A percentile compares a stretch with the other conserved stretches of the same genome.
Evolutionary conservation across 2,888 invertebrate species (phyloP).

Genomic region (Polyommatus icarus): DNA sequence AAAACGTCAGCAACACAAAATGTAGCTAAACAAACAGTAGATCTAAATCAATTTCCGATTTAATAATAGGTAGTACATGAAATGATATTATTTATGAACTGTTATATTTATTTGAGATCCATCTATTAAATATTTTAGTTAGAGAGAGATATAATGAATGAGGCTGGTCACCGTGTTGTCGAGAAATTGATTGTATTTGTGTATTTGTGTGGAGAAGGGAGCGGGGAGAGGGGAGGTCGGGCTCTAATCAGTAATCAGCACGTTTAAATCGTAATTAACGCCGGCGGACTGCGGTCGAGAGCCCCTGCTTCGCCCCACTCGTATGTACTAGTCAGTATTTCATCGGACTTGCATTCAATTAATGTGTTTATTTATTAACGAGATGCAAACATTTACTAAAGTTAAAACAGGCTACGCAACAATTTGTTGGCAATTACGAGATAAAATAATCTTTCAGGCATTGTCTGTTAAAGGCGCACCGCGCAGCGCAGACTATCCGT

Average conservation of each 20-base stretch:
- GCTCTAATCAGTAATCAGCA: conserved; percentile 27
- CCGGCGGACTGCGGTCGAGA: conserved; percentile 18
- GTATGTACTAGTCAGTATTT: not conserved
- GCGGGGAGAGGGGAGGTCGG: not conserved
- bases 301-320: not conserved
- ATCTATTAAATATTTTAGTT: not conserved
- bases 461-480: too few species aligned
- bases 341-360: not conserved
- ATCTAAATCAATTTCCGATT: too few species aligned
- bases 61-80: too few species aligned
- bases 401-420: not conserved
- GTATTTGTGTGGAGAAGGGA: not conserved
- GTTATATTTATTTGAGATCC: too few species aligned
- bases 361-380: not conserved
- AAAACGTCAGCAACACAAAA: too few species aligned
- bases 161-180: not conserved
- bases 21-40: too few species aligned
- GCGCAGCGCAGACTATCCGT: too few species aligned
- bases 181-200: conserved; percentile 3
- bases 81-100: too few species aligned
- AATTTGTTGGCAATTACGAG: not conserved
- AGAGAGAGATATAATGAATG: not conserved
- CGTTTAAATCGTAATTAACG: conserved; percentile 27
- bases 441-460: not conserved
- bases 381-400: not conserved